A percentile compares a stretch with the other conserved stretches of the same genome.
Conservation (phyloP, 2,888 invertebrate species). For the Conus canariensis region DNA sequence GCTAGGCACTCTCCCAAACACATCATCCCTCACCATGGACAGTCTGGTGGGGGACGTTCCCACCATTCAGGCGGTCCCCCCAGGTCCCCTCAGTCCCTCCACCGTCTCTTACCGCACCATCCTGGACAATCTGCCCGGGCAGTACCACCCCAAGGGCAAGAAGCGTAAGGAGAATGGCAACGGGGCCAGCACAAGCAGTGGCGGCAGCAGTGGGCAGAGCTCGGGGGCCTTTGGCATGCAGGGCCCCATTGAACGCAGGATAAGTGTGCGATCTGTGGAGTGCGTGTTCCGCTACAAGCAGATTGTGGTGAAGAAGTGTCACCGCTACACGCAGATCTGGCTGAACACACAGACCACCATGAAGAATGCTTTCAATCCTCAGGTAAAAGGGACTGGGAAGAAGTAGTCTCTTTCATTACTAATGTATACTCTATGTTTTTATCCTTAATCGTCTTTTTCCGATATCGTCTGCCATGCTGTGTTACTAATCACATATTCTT, state of each 20-base stretch:
- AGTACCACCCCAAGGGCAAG: constrained; percentile 61
- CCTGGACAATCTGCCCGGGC: constrained; percentile 66
- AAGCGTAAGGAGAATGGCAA: constrained; percentile 41
- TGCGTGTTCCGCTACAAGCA: constrained; percentile 80
- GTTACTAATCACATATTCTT: too few relatives aligned
- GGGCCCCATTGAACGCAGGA: constrained; percentile 68
- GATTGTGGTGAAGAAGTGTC: constrained; percentile 82
- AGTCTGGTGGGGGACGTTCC: constrained; percentile 62
- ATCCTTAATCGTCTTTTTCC: not conserved
- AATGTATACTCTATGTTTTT: not conserved
- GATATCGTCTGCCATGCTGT: too few relatives aligned
- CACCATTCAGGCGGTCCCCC: constrained; percentile 58
- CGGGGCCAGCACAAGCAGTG: constrained; percentile 24
- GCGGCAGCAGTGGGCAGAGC: constrained; percentile 18
- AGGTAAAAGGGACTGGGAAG: constrained; percentile 79
- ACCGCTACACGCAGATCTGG: constrained; percentile 83
- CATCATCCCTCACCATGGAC: constrained; percentile 49
- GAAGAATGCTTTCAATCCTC: constrained; percentile 83
- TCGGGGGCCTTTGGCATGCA: constrained; percentile 16
- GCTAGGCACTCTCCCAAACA: not conserved
- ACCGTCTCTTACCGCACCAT: constrained; percentile 70
- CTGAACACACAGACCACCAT: constrained; percentile 81
- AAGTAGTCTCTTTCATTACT: not conserved
- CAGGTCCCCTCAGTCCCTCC: constrained; percentile 71
- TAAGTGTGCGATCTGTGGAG: constrained; percentile 78